Percentiles rank a stretch among this genome's conserved stretches.
These are phyloP conservation scores for Cheumatopsyche charites DNA, from an alignment of 1,140 invertebrate species.

Conservation along the genomic window DNA sequence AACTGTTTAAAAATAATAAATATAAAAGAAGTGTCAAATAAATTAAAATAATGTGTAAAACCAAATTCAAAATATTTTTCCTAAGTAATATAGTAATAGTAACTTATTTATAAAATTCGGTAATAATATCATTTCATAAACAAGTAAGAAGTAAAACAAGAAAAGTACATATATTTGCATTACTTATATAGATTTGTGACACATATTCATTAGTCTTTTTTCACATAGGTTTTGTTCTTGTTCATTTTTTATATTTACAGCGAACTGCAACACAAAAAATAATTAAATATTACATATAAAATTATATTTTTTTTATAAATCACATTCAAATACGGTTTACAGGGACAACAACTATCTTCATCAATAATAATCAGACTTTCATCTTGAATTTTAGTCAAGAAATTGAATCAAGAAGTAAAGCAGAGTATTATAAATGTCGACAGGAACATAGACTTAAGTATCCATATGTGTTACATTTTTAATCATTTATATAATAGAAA, in stretches of 20 bases:
- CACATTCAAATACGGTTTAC: no score
- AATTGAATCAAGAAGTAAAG: conserved; percentile 13
- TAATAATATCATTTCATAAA: no score
- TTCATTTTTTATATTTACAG: no score
- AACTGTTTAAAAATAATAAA: conserved; percentile 34
- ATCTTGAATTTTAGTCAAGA: conserved; percentile 1
- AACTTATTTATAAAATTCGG: no score
- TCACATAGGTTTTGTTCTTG: no score
- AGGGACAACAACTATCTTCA: conserved; percentile 9
- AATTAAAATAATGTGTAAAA: conserved; percentile 15
- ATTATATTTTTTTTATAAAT: neutral
- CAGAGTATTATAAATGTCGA: neutral
- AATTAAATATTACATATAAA: neutral
- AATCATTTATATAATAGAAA: neutral
- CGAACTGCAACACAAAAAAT: neutral
- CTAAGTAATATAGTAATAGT: no score
- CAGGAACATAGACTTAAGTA: conserved; percentile 12
- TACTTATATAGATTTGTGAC: conserved; percentile 1
- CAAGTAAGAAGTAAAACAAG: no score
- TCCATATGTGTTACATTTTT: conserved; percentile 1
- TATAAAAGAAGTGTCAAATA: conserved; percentile 28
- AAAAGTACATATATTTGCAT: no score
- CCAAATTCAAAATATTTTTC: no score
- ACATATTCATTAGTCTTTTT: neutral
- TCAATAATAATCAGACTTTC: conserved; percentile 13